Conservation (phyloP, 2,797 vertebrate genomes). For the Mus caroli region DNA sequence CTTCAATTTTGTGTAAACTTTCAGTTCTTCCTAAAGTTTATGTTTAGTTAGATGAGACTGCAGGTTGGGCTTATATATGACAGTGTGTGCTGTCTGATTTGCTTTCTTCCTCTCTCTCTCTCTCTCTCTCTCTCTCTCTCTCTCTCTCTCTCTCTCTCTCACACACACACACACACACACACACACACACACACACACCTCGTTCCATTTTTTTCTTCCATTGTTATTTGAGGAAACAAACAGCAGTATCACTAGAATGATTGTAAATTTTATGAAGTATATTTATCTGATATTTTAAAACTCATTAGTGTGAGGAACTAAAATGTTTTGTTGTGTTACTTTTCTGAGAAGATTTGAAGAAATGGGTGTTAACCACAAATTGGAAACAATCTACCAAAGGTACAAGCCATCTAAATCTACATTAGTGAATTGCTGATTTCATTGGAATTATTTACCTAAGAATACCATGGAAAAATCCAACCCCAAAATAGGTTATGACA, state of each 20-base stretch:
- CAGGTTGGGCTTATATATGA: neutral
- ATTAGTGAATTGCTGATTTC: neutral
- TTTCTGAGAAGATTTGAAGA: neutral
- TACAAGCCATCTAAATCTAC: no score
- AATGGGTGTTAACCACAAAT: neutral
- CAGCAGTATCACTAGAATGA: neutral
- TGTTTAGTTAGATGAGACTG: neutral
- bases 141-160: no score
- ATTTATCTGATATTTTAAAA: neutral
- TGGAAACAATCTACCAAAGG: no score
- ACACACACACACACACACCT: no score
- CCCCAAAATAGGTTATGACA: neutral
- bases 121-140: no score
- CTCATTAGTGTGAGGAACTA: no score
- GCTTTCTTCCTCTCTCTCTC: rapidly evolving
- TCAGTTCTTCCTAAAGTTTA: neutral
- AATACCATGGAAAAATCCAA: neutral
- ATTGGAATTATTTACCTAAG: neutral
- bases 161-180: no score
- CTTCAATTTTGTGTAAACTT: neutral
- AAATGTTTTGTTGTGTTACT: neutral
- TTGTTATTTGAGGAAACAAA: neutral
- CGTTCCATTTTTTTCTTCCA: no score
- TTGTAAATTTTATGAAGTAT: neutral
- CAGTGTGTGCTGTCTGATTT: neutral